Evolutionary conservation across 2,797 vertebrate species (phyloP), one percentile per base, ranked within the genome.

Genomic region (Esox masquinongy): DNA sequence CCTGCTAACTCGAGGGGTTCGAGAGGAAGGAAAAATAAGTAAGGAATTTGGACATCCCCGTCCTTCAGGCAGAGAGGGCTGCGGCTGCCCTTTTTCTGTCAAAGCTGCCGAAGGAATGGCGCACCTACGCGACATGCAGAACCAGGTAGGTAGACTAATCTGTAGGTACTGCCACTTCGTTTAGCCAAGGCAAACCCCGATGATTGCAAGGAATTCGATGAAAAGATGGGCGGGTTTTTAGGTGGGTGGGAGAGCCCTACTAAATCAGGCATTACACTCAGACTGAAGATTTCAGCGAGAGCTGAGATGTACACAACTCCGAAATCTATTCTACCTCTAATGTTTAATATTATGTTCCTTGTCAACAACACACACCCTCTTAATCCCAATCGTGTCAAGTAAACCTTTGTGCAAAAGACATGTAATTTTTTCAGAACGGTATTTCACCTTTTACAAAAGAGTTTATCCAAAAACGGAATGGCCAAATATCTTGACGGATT

Each of bases 91-190:
- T 81, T 80, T 80, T 76, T 76, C 85, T 75, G 82, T 86, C 80
- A 83, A 75, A 59, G 68, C 88, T 68, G 76, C 83, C 56, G 82
- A 80, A 74, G 87, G 83, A 82, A 95, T 95, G 94, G 94, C 94
- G 82, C 94, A 95, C 86, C 93, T 95, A 78, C 90, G 90, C 84
- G 91, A 93, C 91, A 91, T 94, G 85, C 92, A 94, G 49, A 94
- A 94, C 87, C 93, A 94, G 94, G 94, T 94, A 92, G 26, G 81
- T 53, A 56, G 84, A 79, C 50, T 56, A 34, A 84, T 68, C 76
- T 84, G 74, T 47, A 59, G 17, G 29, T 70, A 77, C 82, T 85
- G 88, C 88, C 87, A 87, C 79, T 86, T 82, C 84, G 80, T 82
- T 47, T 82, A 79, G 78, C 75, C 68, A 43, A 61, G 56, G 69